Base-by-base conservation (phyloP, 2,797 vertebrate genomes). In the Gambusia yucatana region DNA sequence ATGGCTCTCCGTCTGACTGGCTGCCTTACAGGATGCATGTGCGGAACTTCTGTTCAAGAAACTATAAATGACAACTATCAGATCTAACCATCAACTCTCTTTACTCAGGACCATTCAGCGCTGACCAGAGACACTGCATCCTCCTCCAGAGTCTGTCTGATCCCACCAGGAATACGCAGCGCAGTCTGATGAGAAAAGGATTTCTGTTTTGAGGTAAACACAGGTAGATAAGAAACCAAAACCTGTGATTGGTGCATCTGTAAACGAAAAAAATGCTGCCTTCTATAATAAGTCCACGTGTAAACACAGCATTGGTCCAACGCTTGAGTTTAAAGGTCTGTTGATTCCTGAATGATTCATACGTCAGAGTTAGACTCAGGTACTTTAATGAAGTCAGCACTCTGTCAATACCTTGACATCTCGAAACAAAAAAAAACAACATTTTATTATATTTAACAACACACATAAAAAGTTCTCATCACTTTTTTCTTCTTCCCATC, bases 1-100 rank as follows among this genome's bases (percentile, higher is more conserved):
- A 61, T 1, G 22, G 61, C 72, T 55, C 63, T 63, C 39, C 76
- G 39, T 75, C 72, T 81, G 72, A 63, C 55, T 52, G 52, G 73
- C 48, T 63, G 73, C 13, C 59, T 81, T 11, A 72, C 9, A 20
- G 30, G 48, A 73, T 25, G 33, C 17, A 73, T 20, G 30, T 8
- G 36, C 1, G 8, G 1, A 30, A 70, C 41, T 6, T 44, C 25
- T 70, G 39, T 16, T n/a, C 20, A 28, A 44, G 41, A 28, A 44
- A 44, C 13, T n/a, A 3, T 25, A n/a, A 28, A 44, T 70, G 14
- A 70, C 44, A 44, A 44, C 39, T 44, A 43, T 25, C 22, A n/a
- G 41, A 16, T 16, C 41, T 70, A n/a, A 44, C 1, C 1, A 25
- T 69, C 10, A 70, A 28, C 11, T 43, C 22, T 70, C 67, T 14